Conservation (phyloP, 2,797 vertebrate species). For the Holocentrus rufus region DNA sequence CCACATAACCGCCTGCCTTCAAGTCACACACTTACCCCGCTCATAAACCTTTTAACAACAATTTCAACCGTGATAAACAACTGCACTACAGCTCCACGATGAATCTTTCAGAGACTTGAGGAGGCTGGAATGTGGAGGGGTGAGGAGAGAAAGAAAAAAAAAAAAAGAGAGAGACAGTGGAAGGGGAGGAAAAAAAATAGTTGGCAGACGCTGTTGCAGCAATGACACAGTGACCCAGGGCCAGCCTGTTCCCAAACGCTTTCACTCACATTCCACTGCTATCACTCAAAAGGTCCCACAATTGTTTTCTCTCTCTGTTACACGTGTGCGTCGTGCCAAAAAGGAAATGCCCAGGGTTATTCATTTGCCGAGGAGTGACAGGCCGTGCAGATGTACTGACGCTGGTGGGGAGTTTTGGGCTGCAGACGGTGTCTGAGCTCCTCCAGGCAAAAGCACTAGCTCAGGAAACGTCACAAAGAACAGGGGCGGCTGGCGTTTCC, state of each 20-base stretch:
- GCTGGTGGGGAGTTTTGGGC: slow-evolving; percentile 15
- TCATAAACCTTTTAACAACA: slow-evolving; percentile 13
- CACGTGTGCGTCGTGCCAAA: slow-evolving; percentile 34
- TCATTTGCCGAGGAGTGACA: slow-evolving; percentile 38
- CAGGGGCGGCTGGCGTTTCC: slow-evolving; percentile 45
- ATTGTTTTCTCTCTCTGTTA: slow-evolving; percentile 41
- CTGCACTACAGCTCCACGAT: slow-evolving; percentile 34
- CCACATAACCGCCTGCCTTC: slow-evolving; percentile 6
- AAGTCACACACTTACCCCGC: slow-evolving; percentile 1
- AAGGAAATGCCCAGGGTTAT: slow-evolving; percentile 47
- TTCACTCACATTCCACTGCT: slow-evolving; percentile 51
- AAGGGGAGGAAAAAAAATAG: slow-evolving; percentile 35
- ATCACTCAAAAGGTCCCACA: slow-evolving; percentile 37
- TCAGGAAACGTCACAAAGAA: slow-evolving; percentile 57
- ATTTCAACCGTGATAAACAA: background rate
- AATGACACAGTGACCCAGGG: slow-evolving; percentile 53
- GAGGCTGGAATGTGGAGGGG: background rate
- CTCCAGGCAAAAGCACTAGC: slow-evolving; percentile 34
- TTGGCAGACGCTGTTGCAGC: slow-evolving; percentile 38
- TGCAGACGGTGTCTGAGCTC: slow-evolving; percentile 23
- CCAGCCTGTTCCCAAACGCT: slow-evolving; percentile 60
- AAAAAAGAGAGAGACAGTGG: slow-evolving; percentile 27
- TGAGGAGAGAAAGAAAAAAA: slow-evolving; percentile 10
- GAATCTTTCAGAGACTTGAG: slow-evolving; percentile 22
- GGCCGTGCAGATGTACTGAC: slow-evolving; percentile 13